These are phyloP conservation scores for Mionectes olivaceus DNA, from an alignment of 2,797 vertebrate species.

Conservation along the genomic window DNA sequence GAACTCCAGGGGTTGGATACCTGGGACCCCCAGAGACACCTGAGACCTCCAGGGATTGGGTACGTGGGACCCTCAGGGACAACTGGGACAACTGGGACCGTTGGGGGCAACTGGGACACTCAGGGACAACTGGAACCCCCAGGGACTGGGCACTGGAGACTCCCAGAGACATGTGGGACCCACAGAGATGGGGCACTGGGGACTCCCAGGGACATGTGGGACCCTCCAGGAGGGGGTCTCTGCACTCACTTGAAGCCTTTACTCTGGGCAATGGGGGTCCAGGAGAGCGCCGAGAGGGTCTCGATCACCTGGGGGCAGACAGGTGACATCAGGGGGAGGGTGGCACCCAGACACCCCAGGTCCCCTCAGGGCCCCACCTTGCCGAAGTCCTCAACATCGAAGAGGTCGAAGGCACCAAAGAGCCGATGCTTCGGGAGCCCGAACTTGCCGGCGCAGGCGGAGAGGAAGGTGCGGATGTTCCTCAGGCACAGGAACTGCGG, in stretches of 20 bases:
- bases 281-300: conserved; percentile 30
- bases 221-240: background rate
- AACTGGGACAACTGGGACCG: too few species aligned
- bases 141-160: too few species aligned
- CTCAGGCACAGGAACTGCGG: conserved; percentile 48
- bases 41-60: too few species aligned
- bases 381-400: conserved; percentile 3
- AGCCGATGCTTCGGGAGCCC: conserved; percentile 40
- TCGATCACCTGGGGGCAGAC: background rate
- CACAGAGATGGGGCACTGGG: too few species aligned
- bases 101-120: too few species aligned
- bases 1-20: too few species aligned
- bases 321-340: accelerated
- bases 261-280: conserved; percentile 36
- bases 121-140: too few species aligned
- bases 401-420: conserved; percentile 50
- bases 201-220: background rate
- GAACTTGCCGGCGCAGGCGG: background rate
- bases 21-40: too few species aligned
- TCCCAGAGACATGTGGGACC: too few species aligned
- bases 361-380: background rate
- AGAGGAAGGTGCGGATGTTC: conserved; percentile 55
- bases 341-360: accelerated
- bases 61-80: too few species aligned
- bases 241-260: conserved; percentile 25